Conservation (phyloP, 1,140 invertebrate species). For the Sitodiplosis mosellana region DNA sequence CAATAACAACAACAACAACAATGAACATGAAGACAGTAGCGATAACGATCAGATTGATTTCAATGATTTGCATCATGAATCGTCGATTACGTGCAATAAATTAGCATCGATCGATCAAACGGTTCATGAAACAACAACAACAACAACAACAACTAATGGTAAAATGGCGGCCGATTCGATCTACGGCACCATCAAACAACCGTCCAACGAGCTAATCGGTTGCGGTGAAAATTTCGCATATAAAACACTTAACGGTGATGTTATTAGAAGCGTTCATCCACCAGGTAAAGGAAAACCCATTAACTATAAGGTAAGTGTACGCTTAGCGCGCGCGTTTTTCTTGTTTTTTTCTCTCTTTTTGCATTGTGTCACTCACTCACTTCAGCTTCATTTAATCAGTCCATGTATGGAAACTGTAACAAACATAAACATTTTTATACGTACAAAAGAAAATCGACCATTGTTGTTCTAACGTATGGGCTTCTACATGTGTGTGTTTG, state of each 20-base stretch:
- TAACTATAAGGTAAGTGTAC: constrained; percentile 19
- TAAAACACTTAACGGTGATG: constrained; percentile 21
- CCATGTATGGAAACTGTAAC: too few species aligned
- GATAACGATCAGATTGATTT: neutral
- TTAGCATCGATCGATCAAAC: constrained; percentile 11
- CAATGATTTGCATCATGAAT: neutral
- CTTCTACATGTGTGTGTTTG: neutral
- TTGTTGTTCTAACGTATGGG: neutral
- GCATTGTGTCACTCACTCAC: too few species aligned
- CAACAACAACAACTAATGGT: too few species aligned
- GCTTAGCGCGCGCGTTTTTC: neutral
- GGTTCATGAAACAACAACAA: constrained; percentile 5
- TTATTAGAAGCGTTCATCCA: constrained; percentile 23
- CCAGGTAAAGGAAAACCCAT: constrained; percentile 18
- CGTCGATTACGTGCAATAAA: too few species aligned
- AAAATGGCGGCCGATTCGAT: neutral
- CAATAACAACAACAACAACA: neutral
- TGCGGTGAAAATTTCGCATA: constrained; percentile 10
- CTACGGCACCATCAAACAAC: constrained; percentile 1
- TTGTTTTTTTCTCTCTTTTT: neutral
- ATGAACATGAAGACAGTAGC: neutral
- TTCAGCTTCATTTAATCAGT: too few species aligned
- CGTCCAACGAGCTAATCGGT: neutral
- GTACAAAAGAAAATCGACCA: too few species aligned
- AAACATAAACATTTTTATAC: too few species aligned